These are phyloP conservation scores for Bimastos eiseni DNA, from an alignment of 2,888 invertebrate genomes.

Conservation along the genomic window DNA sequence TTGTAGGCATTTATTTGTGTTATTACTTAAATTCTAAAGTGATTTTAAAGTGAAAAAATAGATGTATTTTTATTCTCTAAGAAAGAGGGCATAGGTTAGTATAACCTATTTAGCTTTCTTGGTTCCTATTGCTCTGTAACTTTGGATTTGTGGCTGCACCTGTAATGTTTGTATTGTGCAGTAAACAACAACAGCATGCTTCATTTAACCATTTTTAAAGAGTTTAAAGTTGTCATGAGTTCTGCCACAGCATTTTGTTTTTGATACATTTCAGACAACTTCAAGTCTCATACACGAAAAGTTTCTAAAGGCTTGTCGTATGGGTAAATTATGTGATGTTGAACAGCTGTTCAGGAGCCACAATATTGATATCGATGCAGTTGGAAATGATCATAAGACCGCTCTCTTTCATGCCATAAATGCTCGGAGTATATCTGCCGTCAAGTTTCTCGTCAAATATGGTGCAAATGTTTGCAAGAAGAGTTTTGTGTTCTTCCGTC, in stretches of 20 bases:
- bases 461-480: constrained; percentile 39
- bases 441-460: constrained; percentile 34
- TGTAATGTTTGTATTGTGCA: too few relatives aligned
- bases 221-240: background rate
- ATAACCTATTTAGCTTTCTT: too few relatives aligned
- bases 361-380: constrained; percentile 34
- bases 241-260: background rate
- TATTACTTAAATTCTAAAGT: too few relatives aligned
- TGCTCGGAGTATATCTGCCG: constrained; percentile 26
- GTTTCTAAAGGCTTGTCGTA: constrained; percentile 7
- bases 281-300: constrained; percentile 18
- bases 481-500: constrained; percentile 42
- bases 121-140: too few relatives aligned
- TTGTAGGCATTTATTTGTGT: too few relatives aligned
- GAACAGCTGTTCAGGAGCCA: background rate
- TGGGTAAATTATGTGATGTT: constrained; percentile 20
- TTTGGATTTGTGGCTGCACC: too few relatives aligned
- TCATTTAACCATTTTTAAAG: too few relatives aligned
- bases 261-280: background rate
- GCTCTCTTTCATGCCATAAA: constrained; percentile 40
- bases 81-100: too few relatives aligned
- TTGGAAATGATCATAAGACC: constrained; percentile 39
- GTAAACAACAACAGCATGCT: too few relatives aligned
- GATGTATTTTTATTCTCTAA: too few relatives aligned
- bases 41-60: too few relatives aligned